Base-by-base conservation (phyloP, 2,797 vertebrate genomes). In the Percopsis omiscomaycus region DNA sequence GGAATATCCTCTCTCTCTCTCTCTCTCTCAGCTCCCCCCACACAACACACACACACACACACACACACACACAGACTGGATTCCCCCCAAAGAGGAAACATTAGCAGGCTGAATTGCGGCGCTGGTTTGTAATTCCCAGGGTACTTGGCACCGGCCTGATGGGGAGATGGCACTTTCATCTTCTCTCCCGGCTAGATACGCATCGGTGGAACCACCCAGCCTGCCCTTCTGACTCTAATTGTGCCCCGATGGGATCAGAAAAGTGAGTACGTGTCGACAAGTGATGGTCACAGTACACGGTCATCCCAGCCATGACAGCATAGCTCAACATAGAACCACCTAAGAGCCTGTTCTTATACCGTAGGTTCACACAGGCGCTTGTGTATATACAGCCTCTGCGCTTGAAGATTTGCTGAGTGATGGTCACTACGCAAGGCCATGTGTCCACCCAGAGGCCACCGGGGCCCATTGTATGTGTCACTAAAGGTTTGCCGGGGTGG, bases 151-250 rank as follows among this genome's bases (percentile, higher is more conserved):
- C 84, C 73, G 47, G 70, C 65, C 69, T 78, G 80, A 67, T 78
- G 71, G 73, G 71, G 79, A 81, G 74, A 27, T 66, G 59, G 32
- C 15, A 61, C 82, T 88, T 90, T 89, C 70, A 89, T 89, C 83
- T 85, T 48, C 3, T 64, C 15, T 63, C 61, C 42, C 61, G 55
- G 50, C 58, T 54, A 49, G 69, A 74, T 80, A 61, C 53, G 61
- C 66, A 77, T 79, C n/a, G 0, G 54, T 75, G 57, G 63, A 77
- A 65, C 70, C 55, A 51, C 61, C 64, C 52, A 48, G 59, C 4
- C 10, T 37, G 64, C 68, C 60, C 55, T 67, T 37, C 6, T 61
- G 64, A 71, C 81, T 63, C 58, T 16, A 58, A 56, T 6, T n/a
- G 32, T 64, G 64, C 60, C 66, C 50, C 30, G 14, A 61, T 69